phyloP scores from a whole-genome alignment of 1,140 invertebrate species.

The Phymastichus coffea region DNA sequence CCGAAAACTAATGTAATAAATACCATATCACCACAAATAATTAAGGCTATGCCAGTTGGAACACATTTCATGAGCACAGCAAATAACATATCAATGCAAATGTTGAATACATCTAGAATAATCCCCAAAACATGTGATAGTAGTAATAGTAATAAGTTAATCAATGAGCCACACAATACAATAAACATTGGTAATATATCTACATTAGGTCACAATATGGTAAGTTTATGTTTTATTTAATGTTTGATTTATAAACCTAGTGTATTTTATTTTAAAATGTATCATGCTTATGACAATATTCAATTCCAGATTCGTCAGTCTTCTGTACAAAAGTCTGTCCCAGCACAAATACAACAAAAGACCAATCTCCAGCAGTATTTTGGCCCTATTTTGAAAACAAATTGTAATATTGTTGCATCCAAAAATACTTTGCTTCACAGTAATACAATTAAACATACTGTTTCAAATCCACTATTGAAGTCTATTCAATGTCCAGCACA shows the following conservation, averaged over 20 bases:
- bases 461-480: conserved; percentile 31
- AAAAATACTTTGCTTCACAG: conserved; percentile 36
- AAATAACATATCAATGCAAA: conserved; percentile 40
- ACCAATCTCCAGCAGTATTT: conserved; percentile 38
- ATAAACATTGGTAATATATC: conserved; percentile 31
- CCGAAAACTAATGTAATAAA: conserved; percentile 44
- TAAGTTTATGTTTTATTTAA: conserved; percentile 21
- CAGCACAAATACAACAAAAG: conserved; percentile 28
- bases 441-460: conserved; percentile 23
- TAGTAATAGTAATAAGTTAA: conserved; percentile 26
- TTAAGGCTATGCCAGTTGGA: conserved; percentile 36
- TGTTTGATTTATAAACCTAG: no score
- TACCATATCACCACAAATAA: conserved; percentile 38
- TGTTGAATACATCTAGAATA: conserved; percentile 39
- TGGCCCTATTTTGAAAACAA: conserved; percentile 34
- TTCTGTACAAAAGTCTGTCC: conserved; percentile 28
- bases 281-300: no score
- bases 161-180: conserved; percentile 28
- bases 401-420: conserved; percentile 7
- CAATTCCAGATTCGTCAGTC: conserved; percentile 36
- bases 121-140: conserved; percentile 27
- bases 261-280: no score
- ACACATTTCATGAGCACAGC: conserved; percentile 40
- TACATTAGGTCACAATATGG: conserved; percentile 33
- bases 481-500: conserved; percentile 42